phyloP scores from a whole-genome alignment of 2,888 invertebrate genomes.

The Onthophagus sagittarius region DNA sequence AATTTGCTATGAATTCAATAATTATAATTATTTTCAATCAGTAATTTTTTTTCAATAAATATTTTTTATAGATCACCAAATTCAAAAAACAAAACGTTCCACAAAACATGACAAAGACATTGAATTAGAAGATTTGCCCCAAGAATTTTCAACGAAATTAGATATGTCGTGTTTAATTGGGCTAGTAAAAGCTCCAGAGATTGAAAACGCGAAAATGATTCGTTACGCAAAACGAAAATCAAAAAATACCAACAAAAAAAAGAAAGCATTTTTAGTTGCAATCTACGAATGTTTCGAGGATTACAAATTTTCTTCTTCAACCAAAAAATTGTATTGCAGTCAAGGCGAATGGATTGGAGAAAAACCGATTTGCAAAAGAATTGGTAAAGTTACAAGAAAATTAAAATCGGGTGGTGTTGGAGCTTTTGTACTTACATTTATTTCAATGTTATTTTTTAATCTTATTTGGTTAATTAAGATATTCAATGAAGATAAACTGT shows the following conservation, averaged over 20 bases:
- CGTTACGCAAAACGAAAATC: constrained; percentile 35
- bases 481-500: constrained; percentile 5
- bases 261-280: constrained; percentile 55
- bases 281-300: constrained; percentile 55
- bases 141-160: constrained; percentile 37
- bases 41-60: too few relatives aligned
- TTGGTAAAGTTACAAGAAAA: constrained; percentile 5
- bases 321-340: constrained; percentile 56
- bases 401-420: background rate
- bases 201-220: constrained; percentile 42
- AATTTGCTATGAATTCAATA: too few relatives aligned
- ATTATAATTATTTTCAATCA: too few relatives aligned
- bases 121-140: constrained; percentile 33
- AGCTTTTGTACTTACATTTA: background rate
- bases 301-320: constrained; percentile 49
- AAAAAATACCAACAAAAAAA: constrained; percentile 32
- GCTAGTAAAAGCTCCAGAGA: constrained; percentile 44
- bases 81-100: constrained; percentile 19
- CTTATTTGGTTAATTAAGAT: constrained; percentile 12
- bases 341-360: constrained; percentile 56
- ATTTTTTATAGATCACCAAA: background rate
- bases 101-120: constrained; percentile 18
- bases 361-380: constrained; percentile 50
- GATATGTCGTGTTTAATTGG: constrained; percentile 46
- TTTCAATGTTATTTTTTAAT: background rate